phyloP scores from a whole-genome alignment of 2,797 vertebrate species.

The Hoplostethus mediterraneus region DNA sequence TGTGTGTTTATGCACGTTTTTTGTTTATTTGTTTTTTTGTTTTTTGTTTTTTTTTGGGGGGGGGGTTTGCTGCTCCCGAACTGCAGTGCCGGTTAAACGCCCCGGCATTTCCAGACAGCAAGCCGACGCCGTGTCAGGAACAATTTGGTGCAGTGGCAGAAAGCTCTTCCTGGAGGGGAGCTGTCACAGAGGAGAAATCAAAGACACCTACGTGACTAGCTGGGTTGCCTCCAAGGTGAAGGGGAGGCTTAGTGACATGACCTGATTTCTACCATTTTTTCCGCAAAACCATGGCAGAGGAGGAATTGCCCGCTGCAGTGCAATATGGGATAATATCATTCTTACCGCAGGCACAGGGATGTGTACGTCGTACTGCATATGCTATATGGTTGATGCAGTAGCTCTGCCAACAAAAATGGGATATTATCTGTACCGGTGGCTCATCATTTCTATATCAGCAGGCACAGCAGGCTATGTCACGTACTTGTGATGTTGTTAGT shows the following conservation, averaged over 20 bases:
- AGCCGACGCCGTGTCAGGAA: slow-evolving; percentile 66
- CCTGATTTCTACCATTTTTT: slow-evolving; percentile 58
- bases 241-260: slow-evolving; percentile 51
- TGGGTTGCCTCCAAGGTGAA: slow-evolving; percentile 51
- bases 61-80: slow-evolving; percentile 29
- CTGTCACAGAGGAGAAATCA: slow-evolving; percentile 68
- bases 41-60: slow-evolving; percentile 2
- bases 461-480: slow-evolving; percentile 16
- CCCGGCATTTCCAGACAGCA: background rate
- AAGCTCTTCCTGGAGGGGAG: slow-evolving; percentile 49
- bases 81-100: slow-evolving; percentile 44
- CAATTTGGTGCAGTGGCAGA: slow-evolving; percentile 51
- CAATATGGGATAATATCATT: slow-evolving; percentile 47
- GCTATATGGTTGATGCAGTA: slow-evolving; percentile 31
- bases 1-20: slow-evolving; percentile 34
- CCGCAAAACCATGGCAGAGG: slow-evolving; percentile 22
- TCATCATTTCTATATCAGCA: slow-evolving; percentile 27
- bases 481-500: slow-evolving; percentile 8
- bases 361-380: slow-evolving; percentile 57
- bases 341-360: slow-evolving; percentile 37
- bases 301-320: slow-evolving; percentile 41
- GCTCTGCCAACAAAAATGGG: slow-evolving; percentile 37
- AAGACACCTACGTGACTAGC: slow-evolving; percentile 60
- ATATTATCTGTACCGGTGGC: slow-evolving; percentile 28
- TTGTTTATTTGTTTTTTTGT: slow-evolving; percentile 12